Evolutionary conservation across 2,113 vertebrate species (phyloP).

Genomic region (Entosphenus tridentatus): DNA sequence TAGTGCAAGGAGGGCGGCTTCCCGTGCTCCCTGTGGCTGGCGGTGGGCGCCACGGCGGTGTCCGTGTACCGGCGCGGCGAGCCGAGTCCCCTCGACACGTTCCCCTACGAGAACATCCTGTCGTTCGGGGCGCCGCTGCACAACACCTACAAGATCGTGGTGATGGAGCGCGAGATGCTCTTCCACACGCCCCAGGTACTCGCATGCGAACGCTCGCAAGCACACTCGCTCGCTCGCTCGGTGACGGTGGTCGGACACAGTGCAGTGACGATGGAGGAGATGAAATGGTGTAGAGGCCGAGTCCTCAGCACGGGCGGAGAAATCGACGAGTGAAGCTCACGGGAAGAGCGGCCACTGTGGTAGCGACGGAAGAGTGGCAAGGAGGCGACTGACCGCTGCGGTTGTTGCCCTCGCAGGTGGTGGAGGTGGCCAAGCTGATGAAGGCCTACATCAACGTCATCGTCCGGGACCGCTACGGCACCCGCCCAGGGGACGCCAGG

Average conservation of each 20-base stretch:
- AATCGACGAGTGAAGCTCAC: not conserved
- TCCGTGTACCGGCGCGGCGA: constrained; percentile 85
- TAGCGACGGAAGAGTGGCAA: not conserved
- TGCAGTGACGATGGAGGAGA: not conserved
- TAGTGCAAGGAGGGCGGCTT: constrained; percentile 62
- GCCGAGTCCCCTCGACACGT: constrained; percentile 55
- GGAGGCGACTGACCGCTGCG: not conserved
- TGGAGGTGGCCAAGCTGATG: constrained; percentile 94
- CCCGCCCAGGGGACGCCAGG: constrained; percentile 13
- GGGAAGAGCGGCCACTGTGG: not conserved
- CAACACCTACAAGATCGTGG: constrained; percentile 69
- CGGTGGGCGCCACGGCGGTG: constrained; percentile 58
- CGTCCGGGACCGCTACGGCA: constrained; percentile 88
- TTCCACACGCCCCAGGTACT: constrained; percentile 72
- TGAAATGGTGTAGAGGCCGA: not conserved
- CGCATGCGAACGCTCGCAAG: not conserved
- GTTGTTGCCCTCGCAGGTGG: constrained; percentile 35
- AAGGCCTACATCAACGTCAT: constrained; percentile 99
- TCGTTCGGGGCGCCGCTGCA: constrained; percentile 72
- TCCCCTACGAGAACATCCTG: constrained; percentile 73
- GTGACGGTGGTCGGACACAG: too few relatives aligned
- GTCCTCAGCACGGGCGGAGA: not conserved
- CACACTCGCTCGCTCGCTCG: not conserved
- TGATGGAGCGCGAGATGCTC: constrained; percentile 63
- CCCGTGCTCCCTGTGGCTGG: constrained; percentile 67